phyloP scores from a whole-genome alignment of 1,140 invertebrate species.

The Zaprionus davidi region DNA sequence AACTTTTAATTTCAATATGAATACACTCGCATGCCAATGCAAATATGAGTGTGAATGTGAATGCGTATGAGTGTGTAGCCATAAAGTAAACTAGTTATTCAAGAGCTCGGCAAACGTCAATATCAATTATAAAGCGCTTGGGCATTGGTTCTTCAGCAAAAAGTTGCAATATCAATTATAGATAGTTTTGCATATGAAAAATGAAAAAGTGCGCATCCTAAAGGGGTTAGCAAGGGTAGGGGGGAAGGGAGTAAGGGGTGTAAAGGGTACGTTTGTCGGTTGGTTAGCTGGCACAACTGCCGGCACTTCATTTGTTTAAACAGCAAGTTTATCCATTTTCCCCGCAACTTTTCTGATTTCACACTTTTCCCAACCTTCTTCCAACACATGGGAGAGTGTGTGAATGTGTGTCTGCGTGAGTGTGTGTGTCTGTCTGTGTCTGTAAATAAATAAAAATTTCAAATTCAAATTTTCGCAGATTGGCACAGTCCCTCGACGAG shows the following conservation, averaged over 20 bases:
- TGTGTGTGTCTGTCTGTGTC: slow-evolving; percentile 7
- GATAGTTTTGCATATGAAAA: slow-evolving; percentile 23
- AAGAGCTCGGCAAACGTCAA: slow-evolving; percentile 47
- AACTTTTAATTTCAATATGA: slow-evolving; percentile 7
- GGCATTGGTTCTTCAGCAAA: slow-evolving; percentile 3
- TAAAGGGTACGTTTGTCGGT: slow-evolving; percentile 1
- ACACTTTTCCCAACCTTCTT: slow-evolving; percentile 16
- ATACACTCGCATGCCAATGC: background rate
- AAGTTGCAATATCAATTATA: slow-evolving; percentile 48
- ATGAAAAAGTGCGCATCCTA: background rate
- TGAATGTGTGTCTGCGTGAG: slow-evolving; percentile 2
- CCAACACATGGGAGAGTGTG: background rate
- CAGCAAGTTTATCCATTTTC: slow-evolving; percentile 56
- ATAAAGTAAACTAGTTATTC: slow-evolving; percentile 27
- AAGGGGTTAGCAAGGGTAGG: background rate
- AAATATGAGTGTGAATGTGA: background rate
- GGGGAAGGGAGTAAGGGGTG: background rate
- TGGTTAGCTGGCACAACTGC: slow-evolving; percentile 38
- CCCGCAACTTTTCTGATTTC: slow-evolving; percentile 12
- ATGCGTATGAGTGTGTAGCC: background rate
- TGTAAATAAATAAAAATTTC: slow-evolving; percentile 81
- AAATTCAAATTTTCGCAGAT: slow-evolving; percentile 81
- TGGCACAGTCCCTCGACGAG: slow-evolving; percentile 61
- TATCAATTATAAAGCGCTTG: slow-evolving; percentile 49
- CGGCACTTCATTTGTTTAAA: slow-evolving; percentile 74